A percentile compares a stretch with the other conserved stretches of the same genome.
Evolutionary conservation across 2,797 vertebrate species (phyloP).

Genomic region (Myotis planiceps): DNA sequence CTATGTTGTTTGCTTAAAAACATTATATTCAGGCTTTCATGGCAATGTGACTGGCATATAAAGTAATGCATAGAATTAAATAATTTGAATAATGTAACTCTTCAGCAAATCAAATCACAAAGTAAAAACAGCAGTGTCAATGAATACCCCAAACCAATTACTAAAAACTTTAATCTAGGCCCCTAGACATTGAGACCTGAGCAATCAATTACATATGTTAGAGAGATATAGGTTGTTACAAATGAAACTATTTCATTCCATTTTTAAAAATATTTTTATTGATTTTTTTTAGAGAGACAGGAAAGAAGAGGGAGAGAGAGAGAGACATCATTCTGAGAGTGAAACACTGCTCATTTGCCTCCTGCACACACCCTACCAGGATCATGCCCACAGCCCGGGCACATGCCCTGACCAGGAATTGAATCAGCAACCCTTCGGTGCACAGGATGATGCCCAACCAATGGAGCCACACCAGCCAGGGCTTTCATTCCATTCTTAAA

Average conservation of each 20-base stretch:
- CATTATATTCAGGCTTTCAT: not conserved
- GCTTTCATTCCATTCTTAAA: not conserved
- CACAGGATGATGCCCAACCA: too few species aligned
- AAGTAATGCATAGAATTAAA: not conserved
- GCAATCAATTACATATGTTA: not conserved
- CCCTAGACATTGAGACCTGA: not conserved
- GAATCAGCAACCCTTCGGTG: too few species aligned
- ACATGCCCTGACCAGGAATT: too few species aligned
- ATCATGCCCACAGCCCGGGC: too few species aligned
- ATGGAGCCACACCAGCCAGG: too few species aligned
- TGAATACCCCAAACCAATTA: not conserved
- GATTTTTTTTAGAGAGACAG: too few species aligned
- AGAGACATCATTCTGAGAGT: too few species aligned
- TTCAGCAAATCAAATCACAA: not conserved
- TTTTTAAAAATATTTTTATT: not conserved
- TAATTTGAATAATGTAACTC: not conserved
- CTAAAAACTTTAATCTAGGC: not conserved
- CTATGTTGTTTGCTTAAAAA: constrained; percentile 24
- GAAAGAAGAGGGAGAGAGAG: too few species aligned
- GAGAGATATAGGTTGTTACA: not conserved
- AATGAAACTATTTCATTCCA: not conserved
- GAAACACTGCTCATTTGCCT: too few species aligned
- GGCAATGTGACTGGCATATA: not conserved
- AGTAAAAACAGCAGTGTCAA: not conserved
- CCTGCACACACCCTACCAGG: too few species aligned